Base-by-base conservation (phyloP, 2,113 vertebrate genomes). In the Mustela nigripes region DNA sequence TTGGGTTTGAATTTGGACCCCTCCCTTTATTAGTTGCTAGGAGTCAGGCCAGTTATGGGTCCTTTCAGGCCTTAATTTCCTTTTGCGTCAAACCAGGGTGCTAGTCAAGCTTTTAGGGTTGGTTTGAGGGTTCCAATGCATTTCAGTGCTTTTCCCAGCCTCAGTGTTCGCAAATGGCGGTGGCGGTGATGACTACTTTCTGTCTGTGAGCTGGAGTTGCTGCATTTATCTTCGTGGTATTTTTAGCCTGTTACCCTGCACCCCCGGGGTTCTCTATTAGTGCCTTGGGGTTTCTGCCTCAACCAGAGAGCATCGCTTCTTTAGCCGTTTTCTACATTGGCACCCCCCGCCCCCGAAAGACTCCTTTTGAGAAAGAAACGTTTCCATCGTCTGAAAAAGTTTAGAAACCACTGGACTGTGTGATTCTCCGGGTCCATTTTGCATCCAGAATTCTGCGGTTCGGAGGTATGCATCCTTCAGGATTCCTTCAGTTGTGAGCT, bases 161-260 rank as follows among this genome's bases (percentile, higher is more conserved):
- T 39, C 31, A 0, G 56, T 14, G 50, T 31, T 60, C 58, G 0
- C 4, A 8, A 8, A 8, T 9, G 18, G 39, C 0, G 33, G 12
- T 31, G 50, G 42, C 0, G 42, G 60, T 2, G 1, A 33, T 3
- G 53, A 36, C 9, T 11, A 12, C 90, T 39, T 74, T 18, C 12
- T 16, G 36, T 36, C 69, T 74, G 11, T 31, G 11, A 8, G 67
- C 22, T 24, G 22, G 39, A 42, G 48, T 45, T 3, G 39, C 26
- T 26, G 39, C 11, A 26, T 0, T 84, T 18, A 0, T 42, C 8
- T 36, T 39, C 56, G 33, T 42, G 76, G 2, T 3, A 7, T 31
- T 88, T 87, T 39, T 7, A 81, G 62, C 31, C 15, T 50, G 16
- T 90, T 24, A 2, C 65, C 50, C 10, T 24, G 16, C 22, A 45